Percentiles rank a stretch among this genome's conserved stretches.
These are phyloP conservation scores for Lycaon pictus DNA, from an alignment of 2,113 vertebrate species.

Conservation along the genomic window DNA sequence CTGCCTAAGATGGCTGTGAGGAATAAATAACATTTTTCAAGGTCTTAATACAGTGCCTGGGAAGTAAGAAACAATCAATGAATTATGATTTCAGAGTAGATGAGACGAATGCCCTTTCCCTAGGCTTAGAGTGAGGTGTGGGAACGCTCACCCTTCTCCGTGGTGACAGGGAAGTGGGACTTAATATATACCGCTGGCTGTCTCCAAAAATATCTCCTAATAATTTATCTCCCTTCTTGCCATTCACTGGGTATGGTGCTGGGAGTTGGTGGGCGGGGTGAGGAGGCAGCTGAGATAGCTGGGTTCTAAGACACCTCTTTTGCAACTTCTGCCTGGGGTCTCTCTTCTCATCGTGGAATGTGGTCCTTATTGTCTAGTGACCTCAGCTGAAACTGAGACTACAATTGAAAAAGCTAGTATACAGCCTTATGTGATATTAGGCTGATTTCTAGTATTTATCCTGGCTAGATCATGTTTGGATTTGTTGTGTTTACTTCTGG, in stretches of 20 bases:
- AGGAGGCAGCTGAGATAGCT: neutral
- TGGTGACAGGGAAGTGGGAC: neutral
- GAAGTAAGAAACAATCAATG: neutral
- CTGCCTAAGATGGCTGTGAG: neutral
- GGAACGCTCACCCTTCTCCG: neutral
- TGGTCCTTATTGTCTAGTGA: neutral
- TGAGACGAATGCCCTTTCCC: neutral
- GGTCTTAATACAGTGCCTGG: neutral
- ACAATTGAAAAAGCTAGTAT: neutral
- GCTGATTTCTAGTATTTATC: neutral
- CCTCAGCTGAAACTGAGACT: neutral
- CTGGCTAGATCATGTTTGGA: neutral
- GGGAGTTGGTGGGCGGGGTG: accelerated
- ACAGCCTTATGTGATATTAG: neutral
- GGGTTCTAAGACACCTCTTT: neutral
- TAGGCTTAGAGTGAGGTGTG: neutral
- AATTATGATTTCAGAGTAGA: neutral
- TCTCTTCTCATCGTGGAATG: neutral
- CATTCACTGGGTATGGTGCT: neutral
- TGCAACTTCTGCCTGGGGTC: neutral
- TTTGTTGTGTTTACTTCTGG: neutral
- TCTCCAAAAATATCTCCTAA: neutral
- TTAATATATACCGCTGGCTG: neutral
- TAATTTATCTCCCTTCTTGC: neutral
- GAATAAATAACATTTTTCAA: constrained; percentile 27